These are phyloP conservation scores for Stigmatopora nigra DNA, from an alignment of 2,113 vertebrate species.

Conservation along the genomic window DNA sequence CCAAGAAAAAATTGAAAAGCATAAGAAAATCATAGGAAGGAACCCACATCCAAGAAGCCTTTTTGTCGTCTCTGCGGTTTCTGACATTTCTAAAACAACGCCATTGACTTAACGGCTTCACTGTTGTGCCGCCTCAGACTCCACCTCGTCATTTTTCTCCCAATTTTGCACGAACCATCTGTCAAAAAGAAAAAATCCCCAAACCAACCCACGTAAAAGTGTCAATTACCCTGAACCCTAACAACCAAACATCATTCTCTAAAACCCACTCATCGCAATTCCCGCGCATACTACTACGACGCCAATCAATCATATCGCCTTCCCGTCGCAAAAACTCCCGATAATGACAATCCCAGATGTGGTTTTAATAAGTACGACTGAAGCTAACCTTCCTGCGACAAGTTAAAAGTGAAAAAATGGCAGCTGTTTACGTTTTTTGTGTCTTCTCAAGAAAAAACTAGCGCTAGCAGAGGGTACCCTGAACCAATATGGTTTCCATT, in stretches of 20 bases:
- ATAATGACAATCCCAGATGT: slow-evolving; percentile 62
- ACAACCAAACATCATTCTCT: too few relatives aligned
- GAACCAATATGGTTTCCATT: slow-evolving; percentile 53
- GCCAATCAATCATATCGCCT: slow-evolving; percentile 32
- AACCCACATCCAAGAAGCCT: not conserved
- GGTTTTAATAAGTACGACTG: slow-evolving; percentile 52
- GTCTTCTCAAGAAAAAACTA: slow-evolving; percentile 7
- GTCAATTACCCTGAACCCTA: slow-evolving; percentile 1
- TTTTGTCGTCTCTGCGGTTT: not conserved
- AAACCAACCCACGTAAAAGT: not conserved
- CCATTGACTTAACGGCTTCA: not conserved
- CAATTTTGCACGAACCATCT: not conserved
- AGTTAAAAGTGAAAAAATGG: slow-evolving; percentile 34
- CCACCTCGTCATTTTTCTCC: not conserved
- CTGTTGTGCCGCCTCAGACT: not conserved
- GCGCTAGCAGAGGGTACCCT: slow-evolving; percentile 7
- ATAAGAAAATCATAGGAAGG: not conserved
- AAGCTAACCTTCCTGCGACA: slow-evolving; percentile 44
- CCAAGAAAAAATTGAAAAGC: not conserved
- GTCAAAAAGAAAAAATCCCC: not conserved
- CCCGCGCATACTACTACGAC: slow-evolving; percentile 2
- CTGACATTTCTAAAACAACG: not conserved
- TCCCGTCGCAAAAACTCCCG: slow-evolving; percentile 15
- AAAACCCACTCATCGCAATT: slow-evolving; percentile 26
- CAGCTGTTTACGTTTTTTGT: slow-evolving; percentile 10